Percentiles rank a stretch among this genome's conserved stretches.
These are phyloP conservation scores for Allophyes oxyacanthae DNA, from an alignment of 2,888 invertebrate genomes.

Conservation along the genomic window DNA sequence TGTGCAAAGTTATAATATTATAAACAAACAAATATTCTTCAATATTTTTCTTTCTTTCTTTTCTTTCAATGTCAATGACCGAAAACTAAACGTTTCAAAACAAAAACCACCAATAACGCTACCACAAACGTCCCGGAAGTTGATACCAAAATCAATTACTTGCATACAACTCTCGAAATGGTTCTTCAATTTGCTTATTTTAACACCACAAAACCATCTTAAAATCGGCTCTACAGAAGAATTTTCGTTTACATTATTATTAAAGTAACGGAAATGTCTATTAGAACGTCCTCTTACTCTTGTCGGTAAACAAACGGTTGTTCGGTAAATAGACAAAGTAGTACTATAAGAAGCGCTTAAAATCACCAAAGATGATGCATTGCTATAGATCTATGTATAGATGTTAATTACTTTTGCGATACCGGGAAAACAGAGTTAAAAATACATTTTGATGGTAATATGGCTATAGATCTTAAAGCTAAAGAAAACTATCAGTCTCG, in stretches of 20 bases:
- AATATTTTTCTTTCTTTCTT: too few species aligned
- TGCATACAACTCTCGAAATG: slow-evolving; percentile 31
- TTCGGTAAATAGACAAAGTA: slow-evolving; percentile 35
- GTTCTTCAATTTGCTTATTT: slow-evolving; percentile 47
- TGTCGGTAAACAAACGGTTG: slow-evolving; percentile 45
- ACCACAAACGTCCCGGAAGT: slow-evolving; percentile 44
- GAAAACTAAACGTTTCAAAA: slow-evolving; percentile 8
- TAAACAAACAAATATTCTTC: too few species aligned
- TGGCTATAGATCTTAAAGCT: too few species aligned
- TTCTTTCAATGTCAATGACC: too few species aligned
- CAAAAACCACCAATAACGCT: slow-evolving; percentile 4
- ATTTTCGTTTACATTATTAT: slow-evolving; percentile 51
- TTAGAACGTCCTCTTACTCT: slow-evolving; percentile 49
- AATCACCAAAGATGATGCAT: slow-evolving; percentile 15
- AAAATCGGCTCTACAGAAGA: slow-evolving; percentile 31
- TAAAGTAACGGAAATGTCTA: slow-evolving; percentile 54
- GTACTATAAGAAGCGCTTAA: slow-evolving; percentile 16
- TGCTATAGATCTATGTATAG: too few species aligned
- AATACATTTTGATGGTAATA: too few species aligned
- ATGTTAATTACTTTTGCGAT: background rate
- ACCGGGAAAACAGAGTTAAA: background rate
- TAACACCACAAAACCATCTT: slow-evolving; percentile 37
- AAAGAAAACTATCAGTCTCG: too few species aligned
- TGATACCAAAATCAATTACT: slow-evolving; percentile 38
- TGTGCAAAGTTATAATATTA: too few species aligned